A percentile compares a stretch with the other conserved stretches of the same genome.
Conservation (phyloP, 2,113 vertebrate genomes). For the Kryptolebias marmoratus region DNA sequence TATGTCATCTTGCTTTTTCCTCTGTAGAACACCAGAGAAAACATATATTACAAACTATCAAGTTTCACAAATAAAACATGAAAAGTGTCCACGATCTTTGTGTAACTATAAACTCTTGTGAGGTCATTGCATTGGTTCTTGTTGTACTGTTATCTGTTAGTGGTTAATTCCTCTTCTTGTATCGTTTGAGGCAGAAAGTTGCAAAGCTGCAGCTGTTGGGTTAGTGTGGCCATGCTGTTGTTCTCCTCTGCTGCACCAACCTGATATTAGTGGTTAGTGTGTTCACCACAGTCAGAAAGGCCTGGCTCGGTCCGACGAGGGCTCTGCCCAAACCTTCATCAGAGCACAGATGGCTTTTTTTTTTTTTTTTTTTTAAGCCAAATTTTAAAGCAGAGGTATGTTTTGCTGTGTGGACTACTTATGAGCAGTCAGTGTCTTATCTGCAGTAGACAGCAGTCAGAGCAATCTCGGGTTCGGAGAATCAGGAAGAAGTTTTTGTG, state of each 20-base stretch:
- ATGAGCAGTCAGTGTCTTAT: not conserved
- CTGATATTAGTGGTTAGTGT: slow-evolving; percentile 68
- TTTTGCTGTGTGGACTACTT: not conserved
- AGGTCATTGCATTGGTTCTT: slow-evolving; percentile 6
- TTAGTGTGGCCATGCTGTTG: slow-evolving; percentile 60
- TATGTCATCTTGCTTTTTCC: too few relatives aligned
- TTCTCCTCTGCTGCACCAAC: slow-evolving; percentile 60
- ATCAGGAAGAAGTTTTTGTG: not conserved
- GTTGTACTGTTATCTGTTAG: slow-evolving; percentile 16
- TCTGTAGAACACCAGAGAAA: too few relatives aligned
- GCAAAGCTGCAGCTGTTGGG: slow-evolving; percentile 60
- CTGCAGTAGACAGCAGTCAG: not conserved
- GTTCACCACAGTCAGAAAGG: slow-evolving; percentile 57
- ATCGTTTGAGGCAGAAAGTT: slow-evolving; percentile 44
- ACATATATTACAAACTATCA: too few relatives aligned
- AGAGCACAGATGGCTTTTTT: slow-evolving; percentile 5
- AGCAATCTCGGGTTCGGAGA: not conserved
- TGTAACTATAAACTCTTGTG: not conserved
- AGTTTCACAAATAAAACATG: too few relatives aligned
- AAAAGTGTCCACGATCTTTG: not conserved
- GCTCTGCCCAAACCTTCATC: slow-evolving; percentile 25
- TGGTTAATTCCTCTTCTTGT: slow-evolving; percentile 25
- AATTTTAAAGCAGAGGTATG: not conserved
- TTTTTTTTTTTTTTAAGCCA: too few relatives aligned
- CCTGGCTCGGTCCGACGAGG: slow-evolving; percentile 38